phyloP scores from a whole-genome alignment of 2,797 vertebrate species.

The Florisuga fusca region DNA sequence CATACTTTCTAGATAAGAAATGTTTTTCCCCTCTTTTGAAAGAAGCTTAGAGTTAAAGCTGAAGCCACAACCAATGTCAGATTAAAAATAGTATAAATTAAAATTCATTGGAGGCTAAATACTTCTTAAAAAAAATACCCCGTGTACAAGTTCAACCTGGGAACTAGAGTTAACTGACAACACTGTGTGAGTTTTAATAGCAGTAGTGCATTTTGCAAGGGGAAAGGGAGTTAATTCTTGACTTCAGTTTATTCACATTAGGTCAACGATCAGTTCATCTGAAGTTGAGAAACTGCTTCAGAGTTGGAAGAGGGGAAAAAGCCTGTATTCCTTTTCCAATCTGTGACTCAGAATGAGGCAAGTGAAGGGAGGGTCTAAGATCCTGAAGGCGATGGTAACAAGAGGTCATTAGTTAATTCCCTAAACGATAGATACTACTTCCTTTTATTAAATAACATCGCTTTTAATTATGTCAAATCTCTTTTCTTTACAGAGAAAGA shows the following conservation, averaged over 20 bases:
- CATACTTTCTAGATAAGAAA: constrained; percentile 64
- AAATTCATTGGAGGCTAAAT: background rate
- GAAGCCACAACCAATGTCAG: background rate
- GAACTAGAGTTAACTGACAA: background rate
- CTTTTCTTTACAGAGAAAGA: background rate
- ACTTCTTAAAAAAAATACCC: background rate
- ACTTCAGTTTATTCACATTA: background rate
- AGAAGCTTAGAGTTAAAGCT: background rate
- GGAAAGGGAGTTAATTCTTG: background rate
- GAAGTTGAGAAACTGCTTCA: constrained; percentile 34
- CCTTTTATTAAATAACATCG: constrained; percentile 45
- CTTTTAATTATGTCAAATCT: background rate
- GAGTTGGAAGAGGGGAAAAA: background rate
- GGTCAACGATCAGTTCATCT: constrained; percentile 29
- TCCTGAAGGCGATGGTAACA: constrained; percentile 54
- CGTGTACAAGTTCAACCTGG: background rate
- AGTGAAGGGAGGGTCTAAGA: constrained; percentile 59
- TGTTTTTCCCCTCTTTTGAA: background rate
- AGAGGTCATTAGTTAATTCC: constrained; percentile 69
- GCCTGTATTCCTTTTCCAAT: constrained; percentile 53
- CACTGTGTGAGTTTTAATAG: background rate
- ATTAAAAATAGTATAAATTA: background rate
- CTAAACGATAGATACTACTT: constrained; percentile 15
- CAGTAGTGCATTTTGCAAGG: background rate
- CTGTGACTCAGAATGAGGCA: constrained; percentile 69